These are phyloP conservation scores for Strigamia transsilvanica DNA, from an alignment of 2,888 invertebrate species.

Conservation along the genomic window DNA sequence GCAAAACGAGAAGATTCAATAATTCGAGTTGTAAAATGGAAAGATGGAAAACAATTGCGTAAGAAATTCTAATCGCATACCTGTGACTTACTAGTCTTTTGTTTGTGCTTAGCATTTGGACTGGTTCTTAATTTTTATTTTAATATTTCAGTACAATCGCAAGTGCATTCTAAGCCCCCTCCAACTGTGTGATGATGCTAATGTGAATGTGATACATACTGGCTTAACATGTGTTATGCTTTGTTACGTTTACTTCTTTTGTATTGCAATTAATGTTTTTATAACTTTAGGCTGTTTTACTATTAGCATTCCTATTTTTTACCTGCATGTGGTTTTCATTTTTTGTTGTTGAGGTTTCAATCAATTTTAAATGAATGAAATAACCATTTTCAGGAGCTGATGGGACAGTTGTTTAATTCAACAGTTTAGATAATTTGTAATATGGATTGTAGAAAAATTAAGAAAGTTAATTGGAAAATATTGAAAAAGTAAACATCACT, in stretches of 20 bases:
- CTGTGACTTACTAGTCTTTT: not conserved
- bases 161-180: not conserved
- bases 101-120: not conserved
- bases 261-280: not conserved
- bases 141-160: constrained; percentile 3
- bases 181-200: not conserved
- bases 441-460: not conserved
- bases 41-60: constrained; percentile 75
- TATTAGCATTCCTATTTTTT: constrained; percentile 9
- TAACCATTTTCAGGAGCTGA: constrained; percentile 35
- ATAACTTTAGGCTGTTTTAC: not conserved
- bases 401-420: not conserved
- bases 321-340: constrained; percentile 28
- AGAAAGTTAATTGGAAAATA: not conserved
- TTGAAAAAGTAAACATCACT: not conserved
- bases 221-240: not conserved
- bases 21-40: constrained; percentile 87
- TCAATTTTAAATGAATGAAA: constrained; percentile 27
- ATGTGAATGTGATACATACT: not conserved
- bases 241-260: not conserved
- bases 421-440: not conserved
- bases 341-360: not conserved
- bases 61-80: constrained; percentile 18
- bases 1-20: constrained; percentile 77
- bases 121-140: not conserved